phyloP scores from a whole-genome alignment of 2,797 vertebrate genomes.

The Hoplostethus atlanticus region DNA sequence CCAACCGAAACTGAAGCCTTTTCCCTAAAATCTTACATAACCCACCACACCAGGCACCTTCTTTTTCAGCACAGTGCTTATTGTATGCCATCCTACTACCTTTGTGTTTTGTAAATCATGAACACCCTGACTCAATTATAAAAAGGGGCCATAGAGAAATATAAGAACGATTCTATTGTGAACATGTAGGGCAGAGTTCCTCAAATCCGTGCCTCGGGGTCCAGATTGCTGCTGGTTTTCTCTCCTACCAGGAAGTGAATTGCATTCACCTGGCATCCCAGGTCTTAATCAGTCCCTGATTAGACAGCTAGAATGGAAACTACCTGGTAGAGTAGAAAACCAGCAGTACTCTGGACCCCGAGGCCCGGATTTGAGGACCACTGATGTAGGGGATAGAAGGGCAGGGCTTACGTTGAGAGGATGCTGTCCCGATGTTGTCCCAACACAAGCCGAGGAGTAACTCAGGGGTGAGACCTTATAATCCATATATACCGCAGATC shows the following conservation, averaged over 20 bases:
- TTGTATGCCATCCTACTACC: conserved; percentile 41
- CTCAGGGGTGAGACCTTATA: conserved; percentile 20
- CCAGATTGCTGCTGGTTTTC: too few relatives aligned
- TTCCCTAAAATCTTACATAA: conserved; percentile 15
- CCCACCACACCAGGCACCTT: background rate
- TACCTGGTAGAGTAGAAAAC: too few relatives aligned
- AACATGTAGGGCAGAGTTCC: conserved; percentile 26
- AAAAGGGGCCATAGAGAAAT: background rate
- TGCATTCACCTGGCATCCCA: too few relatives aligned
- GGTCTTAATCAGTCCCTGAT: too few relatives aligned
- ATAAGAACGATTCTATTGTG: conserved; percentile 27
- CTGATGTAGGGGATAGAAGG: conserved; percentile 32
- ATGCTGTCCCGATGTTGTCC: conserved; percentile 35
- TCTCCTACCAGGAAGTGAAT: too few relatives aligned
- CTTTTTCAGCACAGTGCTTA: conserved; percentile 1
- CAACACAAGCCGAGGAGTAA: conserved; percentile 33
- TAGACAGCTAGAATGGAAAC: too few relatives aligned
- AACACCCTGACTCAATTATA: background rate
- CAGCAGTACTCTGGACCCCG: too few relatives aligned
- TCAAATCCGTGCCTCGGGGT: too few relatives aligned
- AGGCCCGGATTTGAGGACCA: too few relatives aligned
- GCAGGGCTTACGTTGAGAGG: conserved; percentile 40
- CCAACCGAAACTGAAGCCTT: background rate
- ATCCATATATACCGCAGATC: conserved; percentile 4
- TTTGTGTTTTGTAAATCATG: conserved; percentile 36